Evolutionary conservation across 2,113 vertebrate species (phyloP), one percentile per base, ranked within the genome.

Genomic region (Dolichallabes microphthalmus): DNA sequence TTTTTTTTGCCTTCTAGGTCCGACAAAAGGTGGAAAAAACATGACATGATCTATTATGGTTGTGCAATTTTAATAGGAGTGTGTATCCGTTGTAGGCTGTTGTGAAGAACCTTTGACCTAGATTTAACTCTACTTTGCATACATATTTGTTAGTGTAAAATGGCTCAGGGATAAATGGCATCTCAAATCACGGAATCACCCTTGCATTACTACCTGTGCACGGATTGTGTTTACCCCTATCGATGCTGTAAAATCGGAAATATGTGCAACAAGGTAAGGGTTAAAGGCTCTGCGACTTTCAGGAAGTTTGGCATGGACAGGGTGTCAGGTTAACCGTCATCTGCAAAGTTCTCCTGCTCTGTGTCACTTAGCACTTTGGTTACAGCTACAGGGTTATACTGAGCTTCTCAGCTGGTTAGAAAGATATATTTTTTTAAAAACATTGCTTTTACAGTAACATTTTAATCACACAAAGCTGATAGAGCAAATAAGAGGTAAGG

Each of bases 281-380:
- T 85, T 85, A 78, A 78, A 7, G 5, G 0, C 14, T 6, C 55
- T 45, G 5, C 2, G 27, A 10, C 22, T 57, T 45, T 32, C 20
- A 19, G 30, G 2, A 66, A 3, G 27, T 53, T 66, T 55, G 30
- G 10, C 32, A 9, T 25, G 39, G 5, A n/a, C 57, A 20, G 52
- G 45, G 64, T 87, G 57, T 84, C 35, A 39, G 27, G 69, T 71
- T 77, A 71, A 71, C 53, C 74, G 57, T 35, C 55, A 76, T 80
- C 39, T 66, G 19, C 52, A 60, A 58, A 50, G 39, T 74, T 74
- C 12, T 74, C 11, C 10, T 74, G 71, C 71, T 74, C 22, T 6
- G 22, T 74, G 71, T 50, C 11, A 50, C 39, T n/a, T 71, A 14
- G 35, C 19, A 45, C 39, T 74, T 50, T 74, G 20, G 35, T n/a